Conservation (phyloP, 2,888 invertebrate species). For the Nephrocerus scutellatus region DNA sequence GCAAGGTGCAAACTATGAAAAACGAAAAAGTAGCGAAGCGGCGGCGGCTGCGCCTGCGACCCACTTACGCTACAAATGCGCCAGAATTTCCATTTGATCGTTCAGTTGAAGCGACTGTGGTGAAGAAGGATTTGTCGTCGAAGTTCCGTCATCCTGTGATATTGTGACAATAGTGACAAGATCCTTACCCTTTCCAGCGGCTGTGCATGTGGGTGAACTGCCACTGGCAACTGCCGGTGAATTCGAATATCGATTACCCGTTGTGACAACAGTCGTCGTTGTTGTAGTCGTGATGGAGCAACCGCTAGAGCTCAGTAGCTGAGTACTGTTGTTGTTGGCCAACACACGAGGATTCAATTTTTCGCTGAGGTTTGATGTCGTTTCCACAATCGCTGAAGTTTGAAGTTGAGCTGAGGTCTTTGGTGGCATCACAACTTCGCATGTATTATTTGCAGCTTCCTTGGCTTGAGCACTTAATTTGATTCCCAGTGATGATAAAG, state of each 20-base stretch:
- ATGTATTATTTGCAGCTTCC: slow-evolving; percentile 3
- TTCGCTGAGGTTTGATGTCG: slow-evolving; percentile 5
- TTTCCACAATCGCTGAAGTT: slow-evolving; percentile 32
- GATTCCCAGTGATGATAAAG: no score
- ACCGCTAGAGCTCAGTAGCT: no score
- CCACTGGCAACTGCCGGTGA: no score
- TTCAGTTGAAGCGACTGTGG: neutral
- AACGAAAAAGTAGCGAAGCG: neutral
- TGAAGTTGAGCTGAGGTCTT: slow-evolving; percentile 23
- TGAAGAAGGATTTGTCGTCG: neutral
- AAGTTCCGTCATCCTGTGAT: slow-evolving; percentile 28
- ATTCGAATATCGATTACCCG: no score
- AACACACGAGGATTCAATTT: slow-evolving; percentile 8
- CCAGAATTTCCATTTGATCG: slow-evolving; percentile 46
- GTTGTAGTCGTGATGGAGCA: no score
- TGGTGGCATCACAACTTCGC: slow-evolving; percentile 2
- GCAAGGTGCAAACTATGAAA: slow-evolving; percentile 1
- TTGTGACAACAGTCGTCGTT: slow-evolving; percentile 5
- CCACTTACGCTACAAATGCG: slow-evolving; percentile 40
- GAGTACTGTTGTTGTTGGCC: slow-evolving; percentile 12
- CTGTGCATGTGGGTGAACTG: no score
- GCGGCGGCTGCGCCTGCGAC: no score
- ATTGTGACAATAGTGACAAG: slow-evolving; percentile 48
- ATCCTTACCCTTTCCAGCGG: slow-evolving; percentile 35
- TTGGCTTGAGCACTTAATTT: slow-evolving; percentile 4